Percentiles rank a stretch among this genome's conserved stretches.
phyloP scores from a whole-genome alignment of 1,140 invertebrate species.

The Ylistrum balloti region DNA sequence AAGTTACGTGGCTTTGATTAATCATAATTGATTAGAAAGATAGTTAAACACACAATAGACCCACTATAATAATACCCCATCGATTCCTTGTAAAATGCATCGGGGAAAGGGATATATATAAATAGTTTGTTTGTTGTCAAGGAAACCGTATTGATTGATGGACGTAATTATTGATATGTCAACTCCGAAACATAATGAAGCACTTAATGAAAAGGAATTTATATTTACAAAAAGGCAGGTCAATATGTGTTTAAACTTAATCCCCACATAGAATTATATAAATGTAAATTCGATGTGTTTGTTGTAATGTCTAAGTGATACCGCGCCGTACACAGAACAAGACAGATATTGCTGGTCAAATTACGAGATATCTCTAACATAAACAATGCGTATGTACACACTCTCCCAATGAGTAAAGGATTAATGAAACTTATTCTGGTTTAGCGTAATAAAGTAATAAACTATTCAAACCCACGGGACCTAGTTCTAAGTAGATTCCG shows the following conservation, averaged over 20 bases:
- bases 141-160: not conserved
- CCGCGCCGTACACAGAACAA: not conserved
- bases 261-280: not conserved
- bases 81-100: not conserved
- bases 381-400: not conserved
- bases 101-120: not conserved
- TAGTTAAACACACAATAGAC: not conserved
- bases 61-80: not conserved
- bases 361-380: not conserved
- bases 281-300: not conserved
- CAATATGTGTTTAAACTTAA: slow-evolving; percentile 40
- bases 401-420: not conserved
- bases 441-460: too few relatives aligned
- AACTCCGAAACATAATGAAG: slow-evolving; percentile 4
- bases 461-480: not conserved
- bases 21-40: slow-evolving; percentile 16
- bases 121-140: slow-evolving; percentile 19
- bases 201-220: slow-evolving; percentile 21
- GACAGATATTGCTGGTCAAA: not conserved
- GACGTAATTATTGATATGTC: not conserved
- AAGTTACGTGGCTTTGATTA: not conserved
- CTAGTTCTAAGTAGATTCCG: not conserved
- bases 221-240: slow-evolving; percentile 9
- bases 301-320: not conserved
- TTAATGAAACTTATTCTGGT: not conserved